phyloP scores from a whole-genome alignment of 2,888 invertebrate species.

The Endotricha flammealis region DNA sequence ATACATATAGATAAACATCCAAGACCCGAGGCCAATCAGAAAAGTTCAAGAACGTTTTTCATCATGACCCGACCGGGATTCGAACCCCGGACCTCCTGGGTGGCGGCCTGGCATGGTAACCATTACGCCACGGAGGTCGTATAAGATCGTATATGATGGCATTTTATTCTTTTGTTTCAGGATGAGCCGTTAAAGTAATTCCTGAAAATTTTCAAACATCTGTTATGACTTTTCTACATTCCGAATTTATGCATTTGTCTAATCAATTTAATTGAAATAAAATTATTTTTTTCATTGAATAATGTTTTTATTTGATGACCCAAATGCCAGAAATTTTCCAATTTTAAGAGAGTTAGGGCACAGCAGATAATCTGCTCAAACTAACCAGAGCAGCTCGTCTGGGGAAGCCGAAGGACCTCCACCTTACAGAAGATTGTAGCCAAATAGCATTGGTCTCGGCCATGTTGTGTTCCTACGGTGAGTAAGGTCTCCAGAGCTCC shows the following conservation, averaged over 20 bases:
- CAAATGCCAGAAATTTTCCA: too few relatives aligned
- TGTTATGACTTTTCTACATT: conserved; percentile 3
- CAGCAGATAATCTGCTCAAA: background rate
- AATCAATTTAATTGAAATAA: background rate
- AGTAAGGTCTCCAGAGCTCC: background rate
- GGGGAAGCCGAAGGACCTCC: background rate
- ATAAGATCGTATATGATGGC: too few relatives aligned
- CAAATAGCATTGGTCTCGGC: background rate
- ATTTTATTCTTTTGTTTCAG: background rate
- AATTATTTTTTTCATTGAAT: background rate
- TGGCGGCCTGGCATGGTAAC: too few relatives aligned
- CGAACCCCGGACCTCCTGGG: too few relatives aligned
- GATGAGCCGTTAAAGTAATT: background rate
- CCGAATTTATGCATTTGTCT: background rate
- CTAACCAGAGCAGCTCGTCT: background rate
- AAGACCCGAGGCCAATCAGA: too few relatives aligned
- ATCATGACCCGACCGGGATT: too few relatives aligned
- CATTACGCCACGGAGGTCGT: too few relatives aligned
- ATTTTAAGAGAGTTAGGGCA: background rate
- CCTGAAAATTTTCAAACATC: too few relatives aligned
- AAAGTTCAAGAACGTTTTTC: too few relatives aligned
- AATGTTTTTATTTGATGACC: too few relatives aligned
- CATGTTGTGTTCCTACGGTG: too few relatives aligned
- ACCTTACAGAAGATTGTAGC: background rate
- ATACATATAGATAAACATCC: too few relatives aligned